Percentiles rank a stretch among this genome's conserved stretches.
These are phyloP conservation scores for Tichodroma muraria DNA, from an alignment of 2,113 vertebrate species.

Conservation along the genomic window DNA sequence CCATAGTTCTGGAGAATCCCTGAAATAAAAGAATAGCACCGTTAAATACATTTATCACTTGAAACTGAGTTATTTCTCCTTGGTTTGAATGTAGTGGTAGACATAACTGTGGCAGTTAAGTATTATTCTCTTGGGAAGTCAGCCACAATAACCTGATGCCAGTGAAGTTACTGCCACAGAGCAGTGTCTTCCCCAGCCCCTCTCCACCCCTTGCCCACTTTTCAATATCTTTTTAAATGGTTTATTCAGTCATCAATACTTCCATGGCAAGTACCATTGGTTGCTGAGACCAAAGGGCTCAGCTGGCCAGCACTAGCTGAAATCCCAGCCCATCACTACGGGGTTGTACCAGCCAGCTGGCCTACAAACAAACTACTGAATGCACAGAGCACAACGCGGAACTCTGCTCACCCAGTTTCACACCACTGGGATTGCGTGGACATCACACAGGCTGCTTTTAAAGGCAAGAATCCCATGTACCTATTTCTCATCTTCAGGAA, in stretches of 20 bases:
- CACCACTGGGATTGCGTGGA: neutral
- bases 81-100: neutral
- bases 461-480: neutral
- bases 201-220: neutral
- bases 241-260: neutral
- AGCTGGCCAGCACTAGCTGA: neutral
- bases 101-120: neutral
- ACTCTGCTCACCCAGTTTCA: neutral
- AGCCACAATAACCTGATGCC: neutral
- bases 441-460: neutral
- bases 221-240: neutral
- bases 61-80: neutral
- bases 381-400: neutral
- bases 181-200: neutral
- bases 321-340: neutral
- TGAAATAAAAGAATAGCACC: conserved; percentile 51
- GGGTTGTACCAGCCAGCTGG: neutral
- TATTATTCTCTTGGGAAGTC: neutral
- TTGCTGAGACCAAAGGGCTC: neutral
- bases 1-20: conserved; percentile 86
- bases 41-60: neutral
- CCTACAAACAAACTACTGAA: neutral
- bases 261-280: neutral
- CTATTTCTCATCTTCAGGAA: neutral
- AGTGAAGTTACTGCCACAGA: neutral